These are phyloP conservation scores for Allygus modestus DNA, from an alignment of 2,888 invertebrate genomes.

Conservation along the genomic window DNA sequence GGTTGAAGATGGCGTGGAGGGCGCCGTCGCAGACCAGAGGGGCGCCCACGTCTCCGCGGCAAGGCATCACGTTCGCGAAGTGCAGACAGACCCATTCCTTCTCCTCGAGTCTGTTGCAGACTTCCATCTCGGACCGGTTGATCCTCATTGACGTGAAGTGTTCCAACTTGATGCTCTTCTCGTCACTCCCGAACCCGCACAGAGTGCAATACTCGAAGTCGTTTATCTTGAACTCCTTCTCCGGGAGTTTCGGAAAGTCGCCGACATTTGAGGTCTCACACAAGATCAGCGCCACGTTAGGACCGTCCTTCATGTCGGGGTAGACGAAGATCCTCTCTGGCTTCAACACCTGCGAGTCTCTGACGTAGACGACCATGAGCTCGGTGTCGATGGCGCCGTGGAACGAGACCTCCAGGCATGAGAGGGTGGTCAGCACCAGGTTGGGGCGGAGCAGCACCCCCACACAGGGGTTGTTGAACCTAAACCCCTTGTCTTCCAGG, in stretches of 20 bases:
- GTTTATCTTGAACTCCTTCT: neutral
- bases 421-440: conserved; percentile 17
- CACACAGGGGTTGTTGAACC: conserved; percentile 30
- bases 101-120: neutral
- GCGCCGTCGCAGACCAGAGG: neutral
- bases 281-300: conserved; percentile 8
- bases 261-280: neutral
- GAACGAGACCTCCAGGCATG: conserved; percentile 9
- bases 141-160: neutral
- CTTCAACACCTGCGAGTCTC: neutral
- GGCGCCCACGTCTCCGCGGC: conserved; percentile 9
- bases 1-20: conserved; percentile 19
- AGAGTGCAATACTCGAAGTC: neutral
- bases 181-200: conserved; percentile 1
- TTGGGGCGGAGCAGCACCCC: neutral
- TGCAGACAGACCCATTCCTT: neutral
- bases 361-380: neutral
- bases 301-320: neutral
- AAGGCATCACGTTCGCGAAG: neutral
- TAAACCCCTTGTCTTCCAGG: neutral
- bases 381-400: neutral
- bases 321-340: neutral
- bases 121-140: neutral
- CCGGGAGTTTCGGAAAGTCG: neutral
- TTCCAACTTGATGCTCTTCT: neutral